These are phyloP conservation scores for Poecile montanus DNA, from an alignment of 2,797 vertebrate species.

Conservation along the genomic window DNA sequence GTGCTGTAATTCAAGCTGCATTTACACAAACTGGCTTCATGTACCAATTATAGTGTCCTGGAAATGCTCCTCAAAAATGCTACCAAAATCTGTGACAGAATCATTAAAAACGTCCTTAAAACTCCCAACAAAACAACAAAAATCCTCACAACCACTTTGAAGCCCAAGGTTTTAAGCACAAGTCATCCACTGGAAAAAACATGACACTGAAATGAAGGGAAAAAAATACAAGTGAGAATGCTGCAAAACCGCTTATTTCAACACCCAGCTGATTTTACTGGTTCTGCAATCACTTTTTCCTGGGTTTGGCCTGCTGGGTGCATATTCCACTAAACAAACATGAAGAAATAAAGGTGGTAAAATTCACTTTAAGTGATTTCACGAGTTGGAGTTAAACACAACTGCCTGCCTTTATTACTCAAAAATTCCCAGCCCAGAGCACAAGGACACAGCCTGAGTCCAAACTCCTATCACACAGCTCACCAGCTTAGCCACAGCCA, in stretches of 20 bases:
- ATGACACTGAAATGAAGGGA: background rate
- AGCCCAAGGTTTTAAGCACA: background rate
- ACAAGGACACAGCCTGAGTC: background rate
- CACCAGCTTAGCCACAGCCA: background rate
- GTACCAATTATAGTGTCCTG: background rate
- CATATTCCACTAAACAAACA: background rate
- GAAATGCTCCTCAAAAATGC: background rate
- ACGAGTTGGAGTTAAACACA: background rate
- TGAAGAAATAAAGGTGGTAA: background rate
- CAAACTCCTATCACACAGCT: background rate
- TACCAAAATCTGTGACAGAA: background rate
- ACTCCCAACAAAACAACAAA: no score
- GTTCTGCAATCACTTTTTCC: background rate
- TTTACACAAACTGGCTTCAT: background rate
- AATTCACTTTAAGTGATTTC: background rate
- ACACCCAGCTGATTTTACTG: background rate
- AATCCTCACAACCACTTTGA: background rate
- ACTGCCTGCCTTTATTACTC: background rate
- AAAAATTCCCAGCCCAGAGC: background rate
- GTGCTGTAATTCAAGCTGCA: background rate
- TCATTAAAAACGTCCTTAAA: background rate
- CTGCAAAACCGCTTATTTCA: background rate
- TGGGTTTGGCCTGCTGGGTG: background rate
- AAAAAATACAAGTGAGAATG: background rate
- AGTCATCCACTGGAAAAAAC: background rate